Base-by-base conservation (phyloP, 2,888 invertebrate species). In the Xylocampa areola region DNA sequence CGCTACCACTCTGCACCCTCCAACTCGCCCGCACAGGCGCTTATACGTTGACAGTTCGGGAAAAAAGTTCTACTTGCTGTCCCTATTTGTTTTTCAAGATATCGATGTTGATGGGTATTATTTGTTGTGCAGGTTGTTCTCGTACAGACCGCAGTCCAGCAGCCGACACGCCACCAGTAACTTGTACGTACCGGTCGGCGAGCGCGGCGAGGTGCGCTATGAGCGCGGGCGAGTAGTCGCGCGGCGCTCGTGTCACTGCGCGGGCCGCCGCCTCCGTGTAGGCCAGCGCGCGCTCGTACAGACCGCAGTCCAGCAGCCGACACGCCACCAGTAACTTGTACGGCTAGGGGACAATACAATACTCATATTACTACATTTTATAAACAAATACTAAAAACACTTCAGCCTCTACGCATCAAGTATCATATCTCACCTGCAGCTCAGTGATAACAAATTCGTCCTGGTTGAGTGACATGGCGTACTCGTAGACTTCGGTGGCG, bases 401-500 rank as follows among this genome's bases (percentile, higher is more conserved):
- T 4, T 7, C 10, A n/a, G 3, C 8, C 8, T 14, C 2, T 14
- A 32, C 3, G 4, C 6, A 1, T 14, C 5, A 2, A 11, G 1
- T 1, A 0, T 0, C 5, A 6, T 5, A n/a, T 4, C 23, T 13
- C 0, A 66, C 96, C 95, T 97, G 97, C 78, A 97, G 95, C 79
- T 97, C 96, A 0, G 95, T 94, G 55, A 98, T 94, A 37, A 95
- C 95, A 84, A 96, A 97, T 48, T 95, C 95, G 8, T 96, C 95
- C 16, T 96, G 95, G 81, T 96, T 96, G 43, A 99, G 94, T 58
- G 97, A 96, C 67, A 97, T 95, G 3, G 98, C 98, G 87, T 98
- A 99, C 89, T 99, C 99, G 88, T 98, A 99, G 59, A 99, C 96
- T 92, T 99, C 98, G 0, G 99, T 99, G 91, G 98, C 97, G 93